Base-by-base conservation (phyloP, 2,797 vertebrate genomes). In the Hyperoplus lanceolatus region DNA sequence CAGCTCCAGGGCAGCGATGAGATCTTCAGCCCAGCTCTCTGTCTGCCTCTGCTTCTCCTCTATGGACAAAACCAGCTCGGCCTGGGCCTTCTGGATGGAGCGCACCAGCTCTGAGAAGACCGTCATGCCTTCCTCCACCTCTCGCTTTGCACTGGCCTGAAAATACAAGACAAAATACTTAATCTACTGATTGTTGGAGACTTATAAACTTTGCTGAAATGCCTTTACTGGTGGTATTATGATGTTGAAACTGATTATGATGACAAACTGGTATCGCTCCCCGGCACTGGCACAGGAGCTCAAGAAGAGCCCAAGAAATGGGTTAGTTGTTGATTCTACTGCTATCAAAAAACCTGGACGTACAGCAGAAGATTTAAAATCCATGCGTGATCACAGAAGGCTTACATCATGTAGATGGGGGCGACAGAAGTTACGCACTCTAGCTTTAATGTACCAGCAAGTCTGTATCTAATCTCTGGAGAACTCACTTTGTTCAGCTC, bases 61-160 rank as follows among this genome's bases (percentile, higher is more conserved):
- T 0, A 95, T 90, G 55, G 90, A 85, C 70, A 89, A 14, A 6
- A 94, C 87, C 73, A 94, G 83, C 70, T 95, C 93, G 0, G 92
- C 93, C 90, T 96, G 94, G n/a, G 87, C 82, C 80, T 48, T 92
- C 89, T 95, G 93, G 73, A 96, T 87, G 76, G 89, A 92, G 45
- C 91, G 91, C n/a, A 95, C 77, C 89, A 96, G 79, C 61, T 95
- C 93, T 0, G 91, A 90, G 81, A 94, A 95, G 29, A 96, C 94
- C 83, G 87, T 92, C 67, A 88, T 39, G 73, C 94, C 94, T 12
- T 96, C 94, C 14, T 94, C 91, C 0, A 92, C 79, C 90, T 96
- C 95, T 38, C 50, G 89, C 74, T 89, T 87, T 21, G 94, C 80
- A 1, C 94, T 95, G 61, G 80, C 87, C 96, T 95, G 42, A 63